Evolutionary conservation across 1,140 invertebrate genomes (phyloP), one percentile per base, ranked within the genome.

Genomic region (Pogonus chalceus): DNA sequence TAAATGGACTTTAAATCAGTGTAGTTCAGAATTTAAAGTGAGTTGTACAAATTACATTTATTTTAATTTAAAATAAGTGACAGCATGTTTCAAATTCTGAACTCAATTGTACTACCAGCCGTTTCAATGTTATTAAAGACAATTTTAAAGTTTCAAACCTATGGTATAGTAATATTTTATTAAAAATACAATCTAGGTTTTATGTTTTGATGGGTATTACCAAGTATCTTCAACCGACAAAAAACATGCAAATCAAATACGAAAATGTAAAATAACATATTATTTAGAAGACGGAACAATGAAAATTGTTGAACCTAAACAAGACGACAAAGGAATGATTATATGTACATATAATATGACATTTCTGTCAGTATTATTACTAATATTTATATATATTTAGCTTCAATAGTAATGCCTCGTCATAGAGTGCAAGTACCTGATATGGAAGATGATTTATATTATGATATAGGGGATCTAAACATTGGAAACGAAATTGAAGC

Each of bases 241-340:
- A 88, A 92, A 67, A 79, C 82, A 54, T 78, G 77, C 46, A 72
- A 79, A 79, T 65, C 75, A 87, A 61, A 72, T 93, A 49, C 78
- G 90, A 21, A 82, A 83, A 59, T 89, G 92, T 0, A 84, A 84
- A 54, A 89, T 96, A 51, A 88, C 81, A 56, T 96, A 90, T 64
- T 96, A 86, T 64, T 72, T 96, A 14, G 92, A 95, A 72, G 92
- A 96, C 75, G 90, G 90, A 51, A 94, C 91, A 0, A 88, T 96
- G 58, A 87, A 92, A 72, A 82, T 90, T 3, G 75, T 84, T 0
- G 88, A 92, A 64, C 87, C 87, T 0, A 70, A 77, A 57, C 76
- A 82, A 7, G 75, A 79, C 55, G 90, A 91, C 65, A 86, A 84
- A 58, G 84, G 84, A 14, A 73, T 85, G 52, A 75, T 81, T n/a